phyloP scores from a whole-genome alignment of 2,113 vertebrate genomes.

The Apeltes quadracus region DNA sequence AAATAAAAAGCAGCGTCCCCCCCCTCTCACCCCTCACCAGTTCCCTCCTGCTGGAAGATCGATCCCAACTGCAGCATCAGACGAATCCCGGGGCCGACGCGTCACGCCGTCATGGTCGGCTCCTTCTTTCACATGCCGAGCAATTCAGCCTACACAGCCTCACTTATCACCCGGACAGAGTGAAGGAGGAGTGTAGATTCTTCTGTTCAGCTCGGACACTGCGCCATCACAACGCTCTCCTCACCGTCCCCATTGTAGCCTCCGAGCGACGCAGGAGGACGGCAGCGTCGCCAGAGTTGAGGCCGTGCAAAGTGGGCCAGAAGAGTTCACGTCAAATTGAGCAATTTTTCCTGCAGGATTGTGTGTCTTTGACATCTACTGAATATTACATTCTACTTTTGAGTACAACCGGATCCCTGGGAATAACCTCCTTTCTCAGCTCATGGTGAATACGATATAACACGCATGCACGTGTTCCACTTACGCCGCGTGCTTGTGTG shows the following conservation, averaged over 20 bases:
- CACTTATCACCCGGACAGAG: conserved; percentile 42
- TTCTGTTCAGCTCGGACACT: neutral
- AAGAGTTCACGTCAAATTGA: neutral
- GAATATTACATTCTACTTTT: conserved; percentile 52
- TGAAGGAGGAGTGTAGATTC: conserved; percentile 1
- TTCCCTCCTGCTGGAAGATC: conserved; percentile 33
- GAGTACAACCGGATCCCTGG: conserved; percentile 30
- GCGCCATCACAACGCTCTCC: conserved; percentile 1
- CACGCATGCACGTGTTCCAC: conserved; percentile 28
- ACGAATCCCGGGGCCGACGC: conserved; percentile 27
- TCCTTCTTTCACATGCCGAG: conserved; percentile 62
- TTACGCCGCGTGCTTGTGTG: conserved; percentile 19
- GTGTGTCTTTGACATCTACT: conserved; percentile 16
- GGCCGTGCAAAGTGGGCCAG: neutral
- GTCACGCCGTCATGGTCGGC: conserved; percentile 32
- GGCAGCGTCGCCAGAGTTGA: neutral
- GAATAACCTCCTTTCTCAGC: conserved; percentile 21
- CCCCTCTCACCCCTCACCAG: neutral
- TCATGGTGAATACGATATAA: conserved; percentile 64
- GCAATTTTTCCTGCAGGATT: conserved; percentile 16
- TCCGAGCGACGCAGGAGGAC: neutral
- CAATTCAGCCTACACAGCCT: conserved; percentile 41
- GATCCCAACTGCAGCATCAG: conserved; percentile 37
- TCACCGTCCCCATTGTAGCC: neutral
- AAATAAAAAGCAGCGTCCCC: conserved; percentile 21